Percentiles rank a stretch among this genome's conserved stretches.
phyloP scores from a whole-genome alignment of 2,888 invertebrate species.

The Pharmacophagus antenor region DNA sequence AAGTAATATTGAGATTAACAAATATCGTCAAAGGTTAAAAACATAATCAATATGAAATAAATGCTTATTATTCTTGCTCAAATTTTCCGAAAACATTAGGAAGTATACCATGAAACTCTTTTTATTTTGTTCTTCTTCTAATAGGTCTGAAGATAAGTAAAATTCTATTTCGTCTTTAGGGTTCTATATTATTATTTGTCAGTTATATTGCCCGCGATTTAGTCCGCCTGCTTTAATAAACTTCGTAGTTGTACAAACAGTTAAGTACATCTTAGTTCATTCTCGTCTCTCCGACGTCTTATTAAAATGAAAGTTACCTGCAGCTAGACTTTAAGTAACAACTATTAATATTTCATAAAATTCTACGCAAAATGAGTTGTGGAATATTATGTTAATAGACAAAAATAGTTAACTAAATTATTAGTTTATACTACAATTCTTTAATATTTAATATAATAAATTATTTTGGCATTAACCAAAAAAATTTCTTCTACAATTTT shows the following conservation, averaged over 20 bases:
- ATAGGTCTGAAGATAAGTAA: not conserved
- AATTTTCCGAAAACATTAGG: no score
- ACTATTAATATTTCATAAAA: not conserved
- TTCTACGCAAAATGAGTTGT: not conserved
- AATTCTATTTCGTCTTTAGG: no score
- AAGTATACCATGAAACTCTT: no score
- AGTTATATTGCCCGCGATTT: not conserved
- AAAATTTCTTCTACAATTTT: no score
- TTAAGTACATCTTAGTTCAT: not conserved
- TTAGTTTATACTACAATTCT: no score
- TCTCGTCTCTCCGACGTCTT: not conserved
- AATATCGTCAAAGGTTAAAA: no score
- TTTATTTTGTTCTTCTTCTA: not conserved
- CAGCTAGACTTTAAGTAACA: not conserved
- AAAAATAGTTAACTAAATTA: no score
- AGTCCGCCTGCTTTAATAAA: not conserved
- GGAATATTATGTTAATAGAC: not conserved
- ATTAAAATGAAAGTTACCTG: not conserved
- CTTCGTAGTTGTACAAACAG: constrained; percentile 3
- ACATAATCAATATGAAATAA: no score
- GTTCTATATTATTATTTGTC: constrained; percentile 2
- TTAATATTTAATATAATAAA: no score
- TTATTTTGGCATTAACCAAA: not conserved
- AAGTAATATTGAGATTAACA: no score
- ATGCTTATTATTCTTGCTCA: no score